phyloP scores from a whole-genome alignment of 2,113 vertebrate genomes.

The Rhagologus leucostigma region DNA sequence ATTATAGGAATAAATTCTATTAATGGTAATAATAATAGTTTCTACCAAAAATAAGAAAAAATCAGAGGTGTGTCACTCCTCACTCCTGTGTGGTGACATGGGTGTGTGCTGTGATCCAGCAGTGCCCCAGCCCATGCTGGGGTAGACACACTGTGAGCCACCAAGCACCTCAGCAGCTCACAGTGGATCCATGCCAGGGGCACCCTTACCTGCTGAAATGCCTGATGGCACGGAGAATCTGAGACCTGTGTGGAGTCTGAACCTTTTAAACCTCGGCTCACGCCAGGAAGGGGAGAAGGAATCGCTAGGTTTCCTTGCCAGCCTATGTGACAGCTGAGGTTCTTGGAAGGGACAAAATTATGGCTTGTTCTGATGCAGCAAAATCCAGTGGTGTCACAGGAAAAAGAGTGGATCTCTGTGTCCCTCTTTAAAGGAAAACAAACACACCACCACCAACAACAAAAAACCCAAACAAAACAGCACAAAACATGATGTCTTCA shows the following conservation, averaged over 20 bases:
- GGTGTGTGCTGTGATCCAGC: background rate
- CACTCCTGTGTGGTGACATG: fast-evolving
- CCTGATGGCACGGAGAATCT: fast-evolving
- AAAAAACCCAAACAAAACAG: background rate
- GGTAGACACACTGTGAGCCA: fast-evolving
- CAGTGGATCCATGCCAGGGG: fast-evolving
- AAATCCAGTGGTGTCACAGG: background rate
- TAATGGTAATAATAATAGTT: too few relatives aligned
- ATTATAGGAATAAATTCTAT: background rate
- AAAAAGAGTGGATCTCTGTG: background rate
- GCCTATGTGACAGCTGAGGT: fast-evolving
- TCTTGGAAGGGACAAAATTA: background rate
- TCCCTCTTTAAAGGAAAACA: background rate
- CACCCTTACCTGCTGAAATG: background rate
- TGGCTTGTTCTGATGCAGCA: background rate
- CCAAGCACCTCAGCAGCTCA: too few relatives aligned
- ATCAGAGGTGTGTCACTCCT: background rate
- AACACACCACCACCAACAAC: background rate
- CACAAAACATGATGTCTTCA: background rate
- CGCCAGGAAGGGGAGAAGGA: background rate
- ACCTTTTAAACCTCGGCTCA: background rate
- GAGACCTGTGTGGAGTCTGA: background rate
- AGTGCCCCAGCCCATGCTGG: background rate
- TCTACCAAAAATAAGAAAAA: background rate
- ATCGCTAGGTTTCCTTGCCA: fast-evolving